These are phyloP conservation scores for Neomonachus schauinslandi DNA, from an alignment of 2,113 vertebrate species.

Conservation along the genomic window DNA sequence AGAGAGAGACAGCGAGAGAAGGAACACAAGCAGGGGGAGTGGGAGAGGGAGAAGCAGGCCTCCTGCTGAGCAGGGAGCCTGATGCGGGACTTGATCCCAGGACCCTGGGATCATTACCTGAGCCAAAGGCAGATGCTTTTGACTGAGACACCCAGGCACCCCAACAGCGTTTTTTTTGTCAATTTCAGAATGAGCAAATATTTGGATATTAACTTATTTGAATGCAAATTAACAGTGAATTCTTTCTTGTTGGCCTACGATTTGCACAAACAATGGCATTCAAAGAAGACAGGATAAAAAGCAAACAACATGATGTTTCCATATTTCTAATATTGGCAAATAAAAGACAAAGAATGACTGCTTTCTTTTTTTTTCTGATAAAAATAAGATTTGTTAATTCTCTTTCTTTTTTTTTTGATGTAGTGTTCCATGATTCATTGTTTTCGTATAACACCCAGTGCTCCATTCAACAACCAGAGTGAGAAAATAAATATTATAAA, in stretches of 20 bases:
- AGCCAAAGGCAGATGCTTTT: no score
- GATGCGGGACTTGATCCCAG: no score
- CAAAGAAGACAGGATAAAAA: not conserved
- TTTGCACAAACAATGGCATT: not conserved
- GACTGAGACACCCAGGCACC: no score
- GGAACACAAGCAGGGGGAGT: no score
- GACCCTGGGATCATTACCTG: no score
- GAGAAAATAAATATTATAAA: not conserved
- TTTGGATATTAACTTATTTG: slow-evolving; percentile 15
- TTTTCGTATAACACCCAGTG: no score
- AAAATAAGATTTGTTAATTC: no score
- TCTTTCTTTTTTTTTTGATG: no score
- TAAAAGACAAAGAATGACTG: not conserved
- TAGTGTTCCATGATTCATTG: no score
- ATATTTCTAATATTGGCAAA: not conserved
- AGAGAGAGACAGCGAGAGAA: no score
- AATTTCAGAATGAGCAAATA: slow-evolving; percentile 21
- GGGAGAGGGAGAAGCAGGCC: no score
- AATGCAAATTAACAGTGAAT: slow-evolving; percentile 32
- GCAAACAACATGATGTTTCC: not conserved
- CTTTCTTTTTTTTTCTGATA: not conserved
- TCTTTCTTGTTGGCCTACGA: slow-evolving; percentile 28
- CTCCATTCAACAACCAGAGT: not conserved
- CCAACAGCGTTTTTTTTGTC: not conserved
- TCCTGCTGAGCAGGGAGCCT: no score